A percentile compares a stretch with the other conserved stretches of the same genome.
Conservation (phyloP, 2,113 vertebrate genomes). For the Cyphomyrus plagiostoma region DNA sequence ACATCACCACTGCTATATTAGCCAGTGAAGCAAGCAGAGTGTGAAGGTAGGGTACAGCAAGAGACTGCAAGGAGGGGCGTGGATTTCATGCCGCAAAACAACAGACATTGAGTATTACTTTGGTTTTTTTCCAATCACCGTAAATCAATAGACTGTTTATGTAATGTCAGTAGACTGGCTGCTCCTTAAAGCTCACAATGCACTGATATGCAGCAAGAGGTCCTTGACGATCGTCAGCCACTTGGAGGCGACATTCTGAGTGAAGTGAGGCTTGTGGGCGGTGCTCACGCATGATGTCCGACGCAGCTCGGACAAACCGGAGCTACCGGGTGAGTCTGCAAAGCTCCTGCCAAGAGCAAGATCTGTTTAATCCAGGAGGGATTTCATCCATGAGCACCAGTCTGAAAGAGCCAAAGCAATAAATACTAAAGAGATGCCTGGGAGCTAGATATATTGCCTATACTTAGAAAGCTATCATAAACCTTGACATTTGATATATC, state of each 20-base stretch:
- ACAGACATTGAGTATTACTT: not conserved
- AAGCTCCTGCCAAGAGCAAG: slow-evolving; percentile 38
- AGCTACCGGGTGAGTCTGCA: slow-evolving; percentile 1
- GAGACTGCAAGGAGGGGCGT: not conserved
- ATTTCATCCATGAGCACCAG: slow-evolving; percentile 47
- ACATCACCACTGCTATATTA: not conserved
- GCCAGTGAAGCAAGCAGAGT: not conserved
- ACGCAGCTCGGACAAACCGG: not conserved
- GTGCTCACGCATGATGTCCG: not conserved
- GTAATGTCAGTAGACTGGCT: not conserved
- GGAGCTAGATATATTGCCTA: slow-evolving; percentile 40
- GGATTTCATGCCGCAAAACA: not conserved
- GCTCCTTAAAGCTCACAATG: not conserved
- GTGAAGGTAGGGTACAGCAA: not conserved
- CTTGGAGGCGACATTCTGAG: no score
- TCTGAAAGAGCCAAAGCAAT: slow-evolving; percentile 41
- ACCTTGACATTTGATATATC: slow-evolving; percentile 59
- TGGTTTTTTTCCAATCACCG: not conserved
- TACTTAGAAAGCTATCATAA: slow-evolving; percentile 55
- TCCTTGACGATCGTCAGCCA: not conserved
- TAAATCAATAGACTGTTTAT: not conserved
- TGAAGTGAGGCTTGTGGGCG: not conserved
- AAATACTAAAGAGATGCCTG: slow-evolving; percentile 48
- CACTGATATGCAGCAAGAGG: no score
- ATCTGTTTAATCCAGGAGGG: slow-evolving; percentile 50